Evolutionary conservation across 2,113 vertebrate species (phyloP).

Genomic region (Heterocephalus glaber): DNA sequence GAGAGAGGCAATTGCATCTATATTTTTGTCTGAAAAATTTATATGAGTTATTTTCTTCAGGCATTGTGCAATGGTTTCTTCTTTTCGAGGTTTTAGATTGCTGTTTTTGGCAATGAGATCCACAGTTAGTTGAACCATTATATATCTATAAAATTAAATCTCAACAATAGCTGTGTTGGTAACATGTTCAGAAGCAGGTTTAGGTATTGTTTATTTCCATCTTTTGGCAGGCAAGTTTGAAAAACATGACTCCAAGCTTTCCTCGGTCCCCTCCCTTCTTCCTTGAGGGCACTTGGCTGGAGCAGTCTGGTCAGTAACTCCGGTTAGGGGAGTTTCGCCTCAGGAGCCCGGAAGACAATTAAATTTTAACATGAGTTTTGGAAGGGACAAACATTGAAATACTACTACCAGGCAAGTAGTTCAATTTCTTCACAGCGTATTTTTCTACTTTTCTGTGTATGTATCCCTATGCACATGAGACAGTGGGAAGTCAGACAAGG

Average conservation of each 20-base stretch:
- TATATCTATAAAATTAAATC: conserved; percentile 57
- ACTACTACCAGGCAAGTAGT: background rate
- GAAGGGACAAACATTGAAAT: background rate
- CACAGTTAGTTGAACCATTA: conserved; percentile 92
- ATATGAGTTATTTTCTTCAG: conserved; percentile 94
- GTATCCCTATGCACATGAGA: background rate
- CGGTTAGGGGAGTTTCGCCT: no score
- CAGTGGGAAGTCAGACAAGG: background rate
- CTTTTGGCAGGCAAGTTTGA: no score
- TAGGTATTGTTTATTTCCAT: background rate
- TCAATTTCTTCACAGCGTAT: background rate
- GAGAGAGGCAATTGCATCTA: conserved; percentile 93
- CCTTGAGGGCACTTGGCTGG: no score
- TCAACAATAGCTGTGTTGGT: conserved; percentile 22
- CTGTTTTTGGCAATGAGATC: conserved; percentile 91
- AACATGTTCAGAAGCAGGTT: conserved; percentile 47
- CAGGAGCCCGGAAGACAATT: no score
- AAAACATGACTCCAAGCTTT: no score
- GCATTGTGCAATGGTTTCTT: conserved; percentile 85
- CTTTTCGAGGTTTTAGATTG: conserved; percentile 86
- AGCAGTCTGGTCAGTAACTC: no score
- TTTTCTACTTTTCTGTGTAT: background rate
- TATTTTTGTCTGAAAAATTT: conserved; percentile 93
- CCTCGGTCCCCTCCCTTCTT: no score
- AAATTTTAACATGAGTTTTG: background rate